These are phyloP conservation scores for Habrosyne pyritoides DNA, from an alignment of 2,888 invertebrate species.

Conservation along the genomic window DNA sequence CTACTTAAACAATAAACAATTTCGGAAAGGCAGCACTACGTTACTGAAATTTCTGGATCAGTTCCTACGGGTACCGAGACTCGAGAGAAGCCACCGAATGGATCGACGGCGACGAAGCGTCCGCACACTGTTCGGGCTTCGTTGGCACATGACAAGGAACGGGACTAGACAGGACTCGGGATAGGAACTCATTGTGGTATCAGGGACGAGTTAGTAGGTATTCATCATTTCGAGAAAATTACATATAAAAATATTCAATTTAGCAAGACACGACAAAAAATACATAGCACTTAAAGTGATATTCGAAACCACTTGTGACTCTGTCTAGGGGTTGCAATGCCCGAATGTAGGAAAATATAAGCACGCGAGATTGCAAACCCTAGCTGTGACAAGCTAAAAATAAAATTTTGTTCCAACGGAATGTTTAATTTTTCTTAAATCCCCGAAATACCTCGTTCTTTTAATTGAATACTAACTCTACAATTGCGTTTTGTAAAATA, in stretches of 20 bases:
- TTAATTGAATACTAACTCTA: constrained; percentile 62
- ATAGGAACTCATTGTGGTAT: constrained; percentile 62
- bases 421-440: constrained; percentile 68
- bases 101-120: constrained; percentile 28
- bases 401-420: constrained; percentile 70
- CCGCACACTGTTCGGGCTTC: constrained; percentile 63
- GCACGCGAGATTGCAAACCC: constrained; percentile 19
- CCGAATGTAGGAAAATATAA: neutral
- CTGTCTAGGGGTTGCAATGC: neutral
- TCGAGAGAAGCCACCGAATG: constrained; percentile 32
- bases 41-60: constrained; percentile 44
- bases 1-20: constrained; percentile 69
- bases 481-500: constrained; percentile 62
- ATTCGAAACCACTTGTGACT: constrained; percentile 18
- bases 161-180: constrained; percentile 79
- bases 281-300: constrained; percentile 22
- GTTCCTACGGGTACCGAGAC: constrained; percentile 55
- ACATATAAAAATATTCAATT: constrained; percentile 44
- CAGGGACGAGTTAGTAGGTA: constrained; percentile 48
- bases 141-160: constrained; percentile 77
- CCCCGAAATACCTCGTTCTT: constrained; percentile 64
- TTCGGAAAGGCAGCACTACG: constrained; percentile 46
- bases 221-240: constrained; percentile 33
- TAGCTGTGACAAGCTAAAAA: constrained; percentile 54
- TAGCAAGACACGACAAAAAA: constrained; percentile 37